Conservation (phyloP, 2,888 invertebrate genomes). For the Drosophila lacicola region DNA sequence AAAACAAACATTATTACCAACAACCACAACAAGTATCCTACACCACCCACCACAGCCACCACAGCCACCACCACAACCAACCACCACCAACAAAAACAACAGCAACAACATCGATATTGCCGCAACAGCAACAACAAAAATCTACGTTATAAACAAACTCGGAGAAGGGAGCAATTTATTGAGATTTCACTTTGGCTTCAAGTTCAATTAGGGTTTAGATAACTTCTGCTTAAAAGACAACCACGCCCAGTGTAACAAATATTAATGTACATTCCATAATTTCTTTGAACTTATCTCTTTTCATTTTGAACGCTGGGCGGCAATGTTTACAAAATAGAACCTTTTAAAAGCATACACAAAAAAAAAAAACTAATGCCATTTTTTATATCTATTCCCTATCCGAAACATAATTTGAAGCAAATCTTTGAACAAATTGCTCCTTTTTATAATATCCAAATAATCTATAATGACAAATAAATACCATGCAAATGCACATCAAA, state of each 20-base stretch:
- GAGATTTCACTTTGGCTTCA: constrained; percentile 30
- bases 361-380: constrained; percentile 45
- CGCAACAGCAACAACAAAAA: constrained; percentile 39
- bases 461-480: constrained; percentile 21
- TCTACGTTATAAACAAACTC: constrained; percentile 33
- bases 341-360: constrained; percentile 25
- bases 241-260: constrained; percentile 83
- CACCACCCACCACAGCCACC: constrained; percentile 48
- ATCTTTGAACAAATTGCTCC: constrained; percentile 76
- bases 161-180: constrained; percentile 73
- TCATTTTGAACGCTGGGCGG: constrained; percentile 83
- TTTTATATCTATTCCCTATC: constrained; percentile 11
- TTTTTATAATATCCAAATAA: constrained; percentile 44
- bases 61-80: constrained; percentile 25
- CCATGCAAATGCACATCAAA: constrained; percentile 21
- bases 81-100: constrained; percentile 25
- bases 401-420: constrained; percentile 65
- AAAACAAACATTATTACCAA: constrained; percentile 33
- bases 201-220: constrained; percentile 4
- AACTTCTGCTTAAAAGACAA: constrained; percentile 50
- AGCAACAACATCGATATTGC: constrained; percentile 50
- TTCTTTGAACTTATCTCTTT: constrained; percentile 9
- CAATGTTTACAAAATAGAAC: constrained; percentile 71
- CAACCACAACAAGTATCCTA: constrained; percentile 53
- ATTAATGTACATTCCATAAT: constrained; percentile 6